Percentiles rank a stretch among this genome's conserved stretches.
Conservation (phyloP, 2,888 invertebrate species). For the Cancer borealis region DNA sequence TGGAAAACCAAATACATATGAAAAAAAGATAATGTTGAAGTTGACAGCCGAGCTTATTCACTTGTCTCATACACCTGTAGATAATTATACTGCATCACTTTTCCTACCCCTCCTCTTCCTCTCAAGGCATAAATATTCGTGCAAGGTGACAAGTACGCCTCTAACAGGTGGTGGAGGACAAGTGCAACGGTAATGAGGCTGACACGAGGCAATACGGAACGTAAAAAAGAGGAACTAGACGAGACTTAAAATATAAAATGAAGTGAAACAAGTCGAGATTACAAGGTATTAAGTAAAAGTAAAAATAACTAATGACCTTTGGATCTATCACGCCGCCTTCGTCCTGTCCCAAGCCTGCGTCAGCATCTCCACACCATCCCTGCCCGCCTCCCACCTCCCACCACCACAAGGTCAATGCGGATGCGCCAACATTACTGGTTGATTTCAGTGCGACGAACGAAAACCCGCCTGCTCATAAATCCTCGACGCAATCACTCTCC, state of each 20-base stretch:
- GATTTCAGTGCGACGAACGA: not conserved
- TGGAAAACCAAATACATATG: not conserved
- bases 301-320: not conserved
- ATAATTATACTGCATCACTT: not conserved
- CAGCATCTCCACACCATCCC: not conserved
- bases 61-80: not conserved
- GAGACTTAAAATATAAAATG: not conserved
- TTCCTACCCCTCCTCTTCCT: not conserved
- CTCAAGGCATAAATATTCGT: not conserved
- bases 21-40: not conserved
- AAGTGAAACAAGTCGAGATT: not conserved
- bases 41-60: not conserved
- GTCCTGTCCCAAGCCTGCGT: not conserved
- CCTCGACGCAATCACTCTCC: not conserved
- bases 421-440: not conserved
- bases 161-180: not conserved
- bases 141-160: not conserved
- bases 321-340: not conserved
- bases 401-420: not conserved
- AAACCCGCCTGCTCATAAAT: not conserved
- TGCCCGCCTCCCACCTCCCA: not conserved
- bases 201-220: not conserved
- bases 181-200: not conserved
- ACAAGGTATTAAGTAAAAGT: not conserved
- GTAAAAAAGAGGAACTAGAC: not conserved